Evolutionary conservation across 1,140 invertebrate genomes (phyloP).

Genomic region (Panagrolaimus sp.): DNA sequence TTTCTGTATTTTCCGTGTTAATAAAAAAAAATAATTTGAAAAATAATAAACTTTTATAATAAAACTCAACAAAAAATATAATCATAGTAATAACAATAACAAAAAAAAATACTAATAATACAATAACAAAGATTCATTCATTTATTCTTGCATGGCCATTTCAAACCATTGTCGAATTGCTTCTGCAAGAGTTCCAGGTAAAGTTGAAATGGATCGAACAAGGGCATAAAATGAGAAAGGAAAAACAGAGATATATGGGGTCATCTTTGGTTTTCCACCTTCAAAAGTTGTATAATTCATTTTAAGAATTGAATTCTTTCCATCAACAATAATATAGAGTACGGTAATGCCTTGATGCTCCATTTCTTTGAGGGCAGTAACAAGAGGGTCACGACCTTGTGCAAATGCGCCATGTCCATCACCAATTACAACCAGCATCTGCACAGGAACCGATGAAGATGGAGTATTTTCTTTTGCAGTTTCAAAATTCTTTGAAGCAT

Average conservation of each 20-base stretch:
- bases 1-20: no score
- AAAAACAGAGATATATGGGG: conserved; percentile 84
- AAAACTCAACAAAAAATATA: no score
- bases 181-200: conserved; percentile 85
- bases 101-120: no score
- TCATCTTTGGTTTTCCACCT: conserved; percentile 61
- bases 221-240: conserved; percentile 98
- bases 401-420: conserved; percentile 86
- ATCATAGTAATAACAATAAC: no score
- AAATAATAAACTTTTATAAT: no score
- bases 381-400: conserved; percentile 76
- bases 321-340: conserved; percentile 91
- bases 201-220: conserved; percentile 75
- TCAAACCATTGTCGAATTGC: conserved; percentile 97
- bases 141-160: conserved; percentile 61
- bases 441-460: conserved; percentile 62
- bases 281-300: conserved; percentile 66
- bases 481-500: conserved; percentile 67
- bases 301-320: conserved; percentile 88
- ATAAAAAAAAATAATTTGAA: no score
- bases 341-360: conserved; percentile 78
- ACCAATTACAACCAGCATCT: conserved; percentile 83
- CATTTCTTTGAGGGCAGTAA: conserved; percentile 73
- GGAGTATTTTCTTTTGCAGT: conserved; percentile 51
- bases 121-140: no score